Evolutionary conservation across 2,113 vertebrate species (phyloP).

Genomic region (Passer montanus): DNA sequence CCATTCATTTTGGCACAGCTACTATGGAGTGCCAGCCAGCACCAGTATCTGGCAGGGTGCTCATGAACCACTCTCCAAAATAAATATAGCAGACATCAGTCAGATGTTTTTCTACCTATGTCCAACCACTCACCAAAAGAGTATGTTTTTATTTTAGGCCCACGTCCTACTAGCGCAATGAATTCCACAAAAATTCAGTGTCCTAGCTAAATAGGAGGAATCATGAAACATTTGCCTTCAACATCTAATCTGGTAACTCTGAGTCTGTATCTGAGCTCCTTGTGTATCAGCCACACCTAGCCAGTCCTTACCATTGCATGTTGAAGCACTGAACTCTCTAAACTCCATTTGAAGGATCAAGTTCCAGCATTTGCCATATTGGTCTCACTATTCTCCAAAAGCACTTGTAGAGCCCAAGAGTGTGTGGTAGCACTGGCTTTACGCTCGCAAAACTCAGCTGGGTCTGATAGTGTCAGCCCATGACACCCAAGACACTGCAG

Average conservation of each 20-base stretch:
- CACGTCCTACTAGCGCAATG: neutral
- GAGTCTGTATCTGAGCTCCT: neutral
- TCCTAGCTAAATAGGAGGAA: neutral
- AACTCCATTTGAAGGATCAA: neutral
- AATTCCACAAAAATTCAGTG: neutral
- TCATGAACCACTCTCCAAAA: slow-evolving; percentile 1
- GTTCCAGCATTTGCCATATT: neutral
- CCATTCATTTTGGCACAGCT: neutral
- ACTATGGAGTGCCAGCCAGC: neutral
- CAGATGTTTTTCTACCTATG: neutral
- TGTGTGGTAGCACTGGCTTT: neutral
- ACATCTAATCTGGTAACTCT: neutral
- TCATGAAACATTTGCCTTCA: neutral
- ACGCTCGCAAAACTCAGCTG: neutral
- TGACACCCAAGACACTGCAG: neutral
- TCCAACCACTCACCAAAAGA: neutral
- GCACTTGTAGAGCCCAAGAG: neutral
- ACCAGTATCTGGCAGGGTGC: neutral
- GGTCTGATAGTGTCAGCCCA: neutral
- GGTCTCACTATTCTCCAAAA: neutral
- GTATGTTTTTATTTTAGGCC: neutral
- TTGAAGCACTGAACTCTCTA: neutral
- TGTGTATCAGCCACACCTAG: neutral
- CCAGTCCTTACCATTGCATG: neutral
- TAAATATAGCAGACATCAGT: slow-evolving; percentile 10